A percentile compares a stretch with the other conserved stretches of the same genome.
These are phyloP conservation scores for Oreohelix idahoensis DNA, from an alignment of 1,140 invertebrate genomes.

Conservation along the genomic window DNA sequence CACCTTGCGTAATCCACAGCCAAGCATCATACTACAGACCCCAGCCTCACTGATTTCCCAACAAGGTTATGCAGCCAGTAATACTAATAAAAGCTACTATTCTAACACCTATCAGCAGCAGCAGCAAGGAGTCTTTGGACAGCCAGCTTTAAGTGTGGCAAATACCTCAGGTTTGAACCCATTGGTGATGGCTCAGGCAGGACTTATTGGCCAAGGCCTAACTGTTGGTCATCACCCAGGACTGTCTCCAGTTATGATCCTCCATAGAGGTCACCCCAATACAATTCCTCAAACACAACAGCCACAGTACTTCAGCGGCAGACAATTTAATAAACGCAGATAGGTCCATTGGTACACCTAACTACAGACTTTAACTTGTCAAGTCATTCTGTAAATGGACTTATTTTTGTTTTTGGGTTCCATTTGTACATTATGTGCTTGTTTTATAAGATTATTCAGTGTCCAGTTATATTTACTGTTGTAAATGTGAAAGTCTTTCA, in stretches of 20 bases:
- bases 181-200: constrained; percentile 1
- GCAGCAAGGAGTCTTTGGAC: constrained; percentile 8
- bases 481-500: no score
- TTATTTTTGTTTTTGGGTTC: no score
- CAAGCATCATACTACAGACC: not conserved
- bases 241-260: constrained; percentile 5
- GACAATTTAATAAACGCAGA: constrained; percentile 3
- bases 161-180: constrained; percentile 14
- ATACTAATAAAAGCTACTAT: not conserved
- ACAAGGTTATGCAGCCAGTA: constrained; percentile 3
- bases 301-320: not conserved
- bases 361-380: no score
- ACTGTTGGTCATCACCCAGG: not conserved
- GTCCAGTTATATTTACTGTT: no score
- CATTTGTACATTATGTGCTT: no score
- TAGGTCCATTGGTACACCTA: not conserved
- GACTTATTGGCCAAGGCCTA: not conserved
- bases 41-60: not conserved
- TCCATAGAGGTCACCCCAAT: not conserved
- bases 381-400: no score
- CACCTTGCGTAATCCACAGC: not conserved
- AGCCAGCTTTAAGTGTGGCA: constrained; percentile 3
- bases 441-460: no score
- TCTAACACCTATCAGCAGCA: constrained; percentile 4
- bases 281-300: not conserved